Evolutionary conservation across 2,797 vertebrate genomes (phyloP), one percentile per base, ranked within the genome.

Genomic region (Carapus acus): DNA sequence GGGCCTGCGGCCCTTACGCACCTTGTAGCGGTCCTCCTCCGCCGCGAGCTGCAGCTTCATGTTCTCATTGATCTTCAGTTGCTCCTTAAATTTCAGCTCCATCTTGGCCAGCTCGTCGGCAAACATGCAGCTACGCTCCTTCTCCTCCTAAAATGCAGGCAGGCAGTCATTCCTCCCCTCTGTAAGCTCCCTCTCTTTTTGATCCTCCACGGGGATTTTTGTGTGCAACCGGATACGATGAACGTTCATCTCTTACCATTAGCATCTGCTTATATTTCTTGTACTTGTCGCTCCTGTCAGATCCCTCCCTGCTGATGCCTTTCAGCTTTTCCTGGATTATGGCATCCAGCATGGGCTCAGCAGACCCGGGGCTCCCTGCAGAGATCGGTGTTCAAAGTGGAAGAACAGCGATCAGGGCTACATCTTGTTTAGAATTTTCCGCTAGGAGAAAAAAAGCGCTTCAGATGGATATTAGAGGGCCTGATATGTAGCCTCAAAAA

Each of bases 181-280:
- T 29, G n/a, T 36, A 36, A 36, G n/a, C 34, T 36, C 23, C 43
- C n/a, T n/a, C 8, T 67, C 21, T 7, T n/a, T 15, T 15, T n/a
- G 11, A 15, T 15, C 43, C 23, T 9, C 17, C 12, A 29, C 19
- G 6, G 2, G 7, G 1, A 38, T 8, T 42, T 9, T 8, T n/a
- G n/a, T 36, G 14, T 57, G 7, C 40, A 33, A 40, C 29, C n/a
- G 2, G 29, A 53, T 39, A 9, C 2, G 20, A 46, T 62, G 16
- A 2, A 38, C 1, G n/a, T 0, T 17, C 7, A 14, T 69, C 73
- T 84, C 89, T 89, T 87, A 97, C 95, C 85, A 87, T 78, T 67
- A 98, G 77, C 86, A 96, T 87, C 66, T 94, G 92, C 85, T 92
- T 97, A 90, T 85, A 98, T 78, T 93, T 97, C 80, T 90, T 92